Base-by-base conservation (phyloP, 2,888 invertebrate genomes). In the Netelia fuscicornis region DNA sequence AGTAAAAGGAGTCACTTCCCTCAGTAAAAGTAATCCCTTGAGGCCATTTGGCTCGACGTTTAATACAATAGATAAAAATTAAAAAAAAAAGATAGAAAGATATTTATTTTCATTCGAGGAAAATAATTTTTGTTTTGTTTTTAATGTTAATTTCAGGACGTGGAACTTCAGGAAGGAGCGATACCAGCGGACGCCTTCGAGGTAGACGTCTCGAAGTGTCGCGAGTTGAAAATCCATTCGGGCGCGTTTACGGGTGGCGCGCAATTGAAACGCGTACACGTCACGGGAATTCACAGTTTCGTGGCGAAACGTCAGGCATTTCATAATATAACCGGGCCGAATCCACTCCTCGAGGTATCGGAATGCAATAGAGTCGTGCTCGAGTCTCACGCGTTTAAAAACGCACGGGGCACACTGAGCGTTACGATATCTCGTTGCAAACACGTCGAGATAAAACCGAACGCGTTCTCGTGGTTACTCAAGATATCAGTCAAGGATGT, bases 381-480 rank as follows among this genome's bases (percentile, higher is more conserved):
- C 80, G 96, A 96, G 92, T 95, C 95, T 86, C 95, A 94, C 85
- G 95, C 96, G 25, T 97, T 97, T 91, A 95, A 94, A 89, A 95
- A 95, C 85, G 95, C 96, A 81, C 95, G 95, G 93, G 96, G 96
- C 81, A 96, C 96, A 52, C 94, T 97, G 77, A 95, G 96, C 78
- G 95, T 95, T 52, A 94, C 95, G 84, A 95, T 97, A 89, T 94
- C 94, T 72, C 94, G 95, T 84, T 95, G 96, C 90, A 94, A 94
- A 80, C 94, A 94, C 89, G 96, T 96, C 13, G 94, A 95, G 23
- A 94, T 97, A 85, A 95, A 96, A 89, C 95, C 95, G 23, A 94
- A 95, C 67, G 95, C 96, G 0, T 97, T 97, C 90, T 96, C 96
- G 52, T 96, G 96, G 95, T 94, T 97, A 44, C 94, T 96, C 67